Evolutionary conservation across 2,888 invertebrate genomes (phyloP).

Genomic region (Orthosia gracilis): DNA sequence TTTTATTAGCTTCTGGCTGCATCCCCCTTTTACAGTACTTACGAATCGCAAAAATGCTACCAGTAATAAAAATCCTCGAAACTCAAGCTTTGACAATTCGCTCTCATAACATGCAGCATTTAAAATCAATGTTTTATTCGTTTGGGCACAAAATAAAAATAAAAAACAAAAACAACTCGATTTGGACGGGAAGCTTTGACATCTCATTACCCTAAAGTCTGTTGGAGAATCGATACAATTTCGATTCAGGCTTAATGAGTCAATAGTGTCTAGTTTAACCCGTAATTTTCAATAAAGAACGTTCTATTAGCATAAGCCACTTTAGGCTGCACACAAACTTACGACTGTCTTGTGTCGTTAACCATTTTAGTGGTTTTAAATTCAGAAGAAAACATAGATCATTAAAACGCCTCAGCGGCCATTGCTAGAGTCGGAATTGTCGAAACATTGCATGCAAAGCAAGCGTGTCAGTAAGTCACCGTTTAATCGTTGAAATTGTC

Average conservation of each 20-base stretch:
- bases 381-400: conserved; percentile 4
- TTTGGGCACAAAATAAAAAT: conserved; percentile 41
- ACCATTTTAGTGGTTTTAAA: conserved; percentile 49
- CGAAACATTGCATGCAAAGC: no score
- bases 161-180: conserved; percentile 31
- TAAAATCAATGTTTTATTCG: conserved; percentile 70
- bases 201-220: conserved; percentile 71
- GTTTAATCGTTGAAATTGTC: no score
- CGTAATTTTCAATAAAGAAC: conserved; percentile 75
- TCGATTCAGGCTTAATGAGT: conserved; percentile 73
- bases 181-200: conserved; percentile 59
- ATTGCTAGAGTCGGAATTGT: no score
- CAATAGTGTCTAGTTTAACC: conserved; percentile 64
- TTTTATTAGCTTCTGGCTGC: no score
- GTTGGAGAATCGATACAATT: conserved; percentile 70
- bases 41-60: neutral
- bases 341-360: conserved; percentile 47
- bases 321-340: conserved; percentile 63
- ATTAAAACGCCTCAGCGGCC: no score
- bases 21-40: no score
- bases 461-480: no score
- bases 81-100: neutral
- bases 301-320: conserved; percentile 71
- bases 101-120: conserved; percentile 9
- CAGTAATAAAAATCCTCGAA: conserved; percentile 1